Evolutionary conservation across 2,888 invertebrate genomes (phyloP).

Genomic region (Reticulitermes lucifugus): DNA sequence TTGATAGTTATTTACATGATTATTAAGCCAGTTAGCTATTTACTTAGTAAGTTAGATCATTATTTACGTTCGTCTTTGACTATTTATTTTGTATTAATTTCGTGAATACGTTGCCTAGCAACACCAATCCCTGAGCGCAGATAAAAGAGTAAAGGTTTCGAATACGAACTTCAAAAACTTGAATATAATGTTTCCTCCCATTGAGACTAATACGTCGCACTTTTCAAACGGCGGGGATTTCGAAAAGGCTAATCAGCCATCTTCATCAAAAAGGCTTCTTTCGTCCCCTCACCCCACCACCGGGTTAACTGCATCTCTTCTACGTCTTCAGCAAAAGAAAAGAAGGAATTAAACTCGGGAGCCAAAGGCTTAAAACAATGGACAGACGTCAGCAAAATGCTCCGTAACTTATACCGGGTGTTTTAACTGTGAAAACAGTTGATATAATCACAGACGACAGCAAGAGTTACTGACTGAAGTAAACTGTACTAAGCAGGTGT

Average conservation of each 20-base stretch:
- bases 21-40: too few relatives aligned
- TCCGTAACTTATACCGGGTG: not conserved
- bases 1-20: too few relatives aligned
- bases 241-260: not conserved
- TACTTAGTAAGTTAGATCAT: too few relatives aligned
- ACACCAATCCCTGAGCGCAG: not conserved
- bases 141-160: not conserved
- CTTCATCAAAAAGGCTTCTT: not conserved
- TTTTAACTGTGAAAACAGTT: too few relatives aligned
- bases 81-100: not conserved
- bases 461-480: too few relatives aligned
- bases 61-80: too few relatives aligned
- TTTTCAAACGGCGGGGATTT: not conserved
- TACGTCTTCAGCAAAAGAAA: not conserved
- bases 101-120: not conserved
- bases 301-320: not conserved
- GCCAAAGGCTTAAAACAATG: not conserved
- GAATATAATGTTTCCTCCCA: not conserved
- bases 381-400: not conserved
- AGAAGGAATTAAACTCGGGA: not conserved
- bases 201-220: not conserved
- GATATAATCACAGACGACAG: too few relatives aligned
- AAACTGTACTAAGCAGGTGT: too few relatives aligned
- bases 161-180: not conserved
- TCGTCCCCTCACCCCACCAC: not conserved